These are phyloP conservation scores for Sebastes alutus DNA, from an alignment of 2,797 vertebrate genomes.

Conservation along the genomic window DNA sequence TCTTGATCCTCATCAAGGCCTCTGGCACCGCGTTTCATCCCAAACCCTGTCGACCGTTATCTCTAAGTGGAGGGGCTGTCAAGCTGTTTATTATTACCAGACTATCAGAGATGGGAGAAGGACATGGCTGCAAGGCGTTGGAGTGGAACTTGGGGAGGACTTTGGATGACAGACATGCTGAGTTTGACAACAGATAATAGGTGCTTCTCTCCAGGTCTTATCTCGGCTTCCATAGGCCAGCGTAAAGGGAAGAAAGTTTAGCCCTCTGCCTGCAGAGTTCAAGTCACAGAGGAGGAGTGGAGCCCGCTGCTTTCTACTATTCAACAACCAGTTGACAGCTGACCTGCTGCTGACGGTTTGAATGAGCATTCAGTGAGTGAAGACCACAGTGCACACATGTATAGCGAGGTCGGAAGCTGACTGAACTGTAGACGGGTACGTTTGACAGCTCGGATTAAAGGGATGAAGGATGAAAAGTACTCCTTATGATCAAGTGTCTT, in stretches of 20 bases:
- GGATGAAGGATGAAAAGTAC: not conserved
- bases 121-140: constrained; percentile 32
- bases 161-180: constrained; percentile 28
- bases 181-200: constrained; percentile 57
- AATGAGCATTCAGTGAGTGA: not conserved
- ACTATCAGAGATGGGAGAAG: constrained; percentile 45
- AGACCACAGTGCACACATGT: not conserved
- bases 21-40: constrained; percentile 44
- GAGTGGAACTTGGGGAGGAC: constrained; percentile 43
- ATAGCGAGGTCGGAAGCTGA: not conserved
- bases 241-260: constrained; percentile 26
- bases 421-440: not conserved
- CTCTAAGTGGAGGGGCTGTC: constrained; percentile 58
- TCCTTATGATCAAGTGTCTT: not conserved
- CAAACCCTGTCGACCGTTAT: constrained; percentile 55
- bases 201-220: constrained; percentile 50
- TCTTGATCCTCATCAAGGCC: constrained; percentile 72
- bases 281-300: constrained; percentile 3
- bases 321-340: constrained; percentile 22
- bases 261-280: constrained; percentile 10
- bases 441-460: not conserved
- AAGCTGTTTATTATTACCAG: constrained; percentile 64
- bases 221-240: constrained; percentile 29
- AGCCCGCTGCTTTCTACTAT: constrained; percentile 8
- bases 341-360: not conserved